Evolutionary conservation across 2,797 vertebrate genomes (phyloP).

Genomic region (Cynopterus sphinx): DNA sequence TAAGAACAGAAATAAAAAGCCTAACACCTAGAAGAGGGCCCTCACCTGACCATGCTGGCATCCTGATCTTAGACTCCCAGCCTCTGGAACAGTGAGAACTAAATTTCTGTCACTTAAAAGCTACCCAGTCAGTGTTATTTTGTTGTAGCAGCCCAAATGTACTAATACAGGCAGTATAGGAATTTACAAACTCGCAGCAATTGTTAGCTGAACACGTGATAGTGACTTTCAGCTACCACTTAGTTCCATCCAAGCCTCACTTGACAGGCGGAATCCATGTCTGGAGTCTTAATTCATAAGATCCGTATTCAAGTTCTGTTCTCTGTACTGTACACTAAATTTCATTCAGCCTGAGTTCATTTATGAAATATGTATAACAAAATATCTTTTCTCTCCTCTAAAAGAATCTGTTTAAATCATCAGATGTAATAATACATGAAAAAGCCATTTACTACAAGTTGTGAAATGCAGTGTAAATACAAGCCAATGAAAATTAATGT

Average conservation of each 20-base stretch:
- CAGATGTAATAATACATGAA: background rate
- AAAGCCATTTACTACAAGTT: background rate
- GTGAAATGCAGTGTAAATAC: conserved; percentile 1
- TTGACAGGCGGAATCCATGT: background rate
- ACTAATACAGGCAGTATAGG: background rate
- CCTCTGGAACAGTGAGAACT: background rate
- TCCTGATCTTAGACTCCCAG: background rate
- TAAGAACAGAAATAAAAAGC: background rate
- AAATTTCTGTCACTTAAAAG: background rate
- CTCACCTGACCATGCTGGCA: background rate
- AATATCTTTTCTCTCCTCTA: background rate
- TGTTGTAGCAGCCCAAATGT: background rate
- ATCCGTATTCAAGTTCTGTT: background rate
- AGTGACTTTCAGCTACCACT: background rate
- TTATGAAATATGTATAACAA: background rate
- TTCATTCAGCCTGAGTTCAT: background rate
- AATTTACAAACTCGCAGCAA: background rate
- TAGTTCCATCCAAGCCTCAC: background rate
- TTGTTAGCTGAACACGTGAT: background rate
- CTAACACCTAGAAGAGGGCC: background rate
- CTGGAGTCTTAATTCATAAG: background rate
- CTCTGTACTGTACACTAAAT: background rate
- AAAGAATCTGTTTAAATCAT: background rate
- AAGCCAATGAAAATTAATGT: conserved; percentile 31
- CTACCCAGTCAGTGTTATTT: background rate